Evolutionary conservation across 2,797 vertebrate genomes (phyloP), one percentile per base, ranked within the genome.

Genomic region (Siniperca obscura): DNA sequence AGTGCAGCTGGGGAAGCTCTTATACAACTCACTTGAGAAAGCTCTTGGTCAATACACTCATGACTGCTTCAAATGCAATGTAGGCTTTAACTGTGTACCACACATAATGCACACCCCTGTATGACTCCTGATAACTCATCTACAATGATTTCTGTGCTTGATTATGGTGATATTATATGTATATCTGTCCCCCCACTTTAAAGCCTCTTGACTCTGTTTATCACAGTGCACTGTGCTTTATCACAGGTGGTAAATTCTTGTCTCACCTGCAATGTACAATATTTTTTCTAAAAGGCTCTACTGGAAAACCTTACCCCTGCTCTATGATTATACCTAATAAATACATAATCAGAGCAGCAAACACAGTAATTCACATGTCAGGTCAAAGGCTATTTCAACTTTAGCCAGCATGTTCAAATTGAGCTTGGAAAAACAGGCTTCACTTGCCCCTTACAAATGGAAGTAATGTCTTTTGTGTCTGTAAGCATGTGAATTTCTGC

Each of bases 1-100:
- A 27, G 70, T 73, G 81, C 80, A 82, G 74, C 88, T 56, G 72
- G 72, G 76, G 79, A 84, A 76, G 72, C 70, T 83, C 86, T 84
- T 59, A 78, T 36, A 76, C 70, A 74, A 64, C 67, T 78, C 82
- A 65, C 68, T 82, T 46, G 67, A 81, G 62, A 70, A 73, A 85
- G 42, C 6, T 52, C 61, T 59, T 16, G 36, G 74, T 86, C 65
- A 83, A 67, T 50, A 72, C 16, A 36, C 46, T 55, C 25, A 8
- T 57, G 14, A 65, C 73, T 55, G 34, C 12, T 59, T 78, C 34
- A 57, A 62, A 78, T 68, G 64, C 69, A 84, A 89, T 64, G 34
- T 1, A 40, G 3, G 52, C 27, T 82, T 75, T 55, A 69, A 48
- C 44, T 44, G 61, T 21, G 21, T 36, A 21, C 3, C 21, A 50